Evolutionary conservation across 1,140 invertebrate genomes (phyloP), one percentile per base, ranked within the genome.

Genomic region (Diuraphis noxia): DNA sequence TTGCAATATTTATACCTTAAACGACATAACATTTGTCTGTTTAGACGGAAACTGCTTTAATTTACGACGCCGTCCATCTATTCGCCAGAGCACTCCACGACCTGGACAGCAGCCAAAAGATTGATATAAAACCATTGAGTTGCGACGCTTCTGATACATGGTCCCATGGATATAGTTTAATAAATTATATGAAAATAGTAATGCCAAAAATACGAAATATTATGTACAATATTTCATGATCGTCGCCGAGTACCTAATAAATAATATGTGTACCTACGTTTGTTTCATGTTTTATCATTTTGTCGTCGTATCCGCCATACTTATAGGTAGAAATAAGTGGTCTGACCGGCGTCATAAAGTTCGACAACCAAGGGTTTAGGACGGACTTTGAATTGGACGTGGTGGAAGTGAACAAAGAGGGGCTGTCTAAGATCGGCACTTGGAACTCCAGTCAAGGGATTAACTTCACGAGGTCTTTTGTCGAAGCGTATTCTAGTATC

Each of bases 171-270:
- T 97, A 98, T 94, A 98, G 97, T 92, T 95, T 99, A 41, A 97
- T 99, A 92, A 99, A 99, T 95, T 99, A 99, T 93, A 99, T 99
- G 98, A 98, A 98, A 95, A 97, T 98, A 93, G 98, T 98, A 94
- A 96, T 96, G 86, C 40, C 30, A 72, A 23, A 72, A 17, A 52
- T 8, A 63, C 8, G 7, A 52, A 21, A 56, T 41, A 25, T 88
- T 88, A 4, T 23, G 34, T 9, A 25, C 3, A 56, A 40, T 38
- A 38, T 81, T 38, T 81, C 23, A 38, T 23, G 79, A 81, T 81
- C 38, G 30, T 3, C 56, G 30, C n/a, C 4, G 10, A n/a, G 30
- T 72, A n/a, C n/a, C n/a, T n/a, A 40, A 25, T 25, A 81, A 81
- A 81, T 81, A 13, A 40, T 49, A 21, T 88, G 8, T 38, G n/a